A percentile compares a stretch with the other conserved stretches of the same genome.
phyloP scores from a whole-genome alignment of 2,797 vertebrate species.

The Dallia pectoralis region DNA sequence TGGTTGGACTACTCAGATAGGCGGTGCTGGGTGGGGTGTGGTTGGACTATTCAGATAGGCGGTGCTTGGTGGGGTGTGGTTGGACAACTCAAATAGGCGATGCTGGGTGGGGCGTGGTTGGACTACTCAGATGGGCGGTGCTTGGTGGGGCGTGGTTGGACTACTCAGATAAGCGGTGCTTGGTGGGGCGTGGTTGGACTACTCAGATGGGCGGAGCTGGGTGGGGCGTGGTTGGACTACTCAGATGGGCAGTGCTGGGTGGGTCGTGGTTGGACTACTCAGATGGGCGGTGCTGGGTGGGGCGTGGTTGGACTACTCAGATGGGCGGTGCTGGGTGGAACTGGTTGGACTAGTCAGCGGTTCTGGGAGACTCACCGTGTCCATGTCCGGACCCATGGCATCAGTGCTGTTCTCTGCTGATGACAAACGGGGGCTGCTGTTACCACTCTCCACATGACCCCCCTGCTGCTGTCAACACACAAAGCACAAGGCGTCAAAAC shows the following conservation, averaged over 20 bases:
- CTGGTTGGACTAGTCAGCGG: background rate
- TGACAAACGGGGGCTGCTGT: slow-evolving; percentile 49
- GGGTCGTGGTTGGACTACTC: background rate
- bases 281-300: background rate
- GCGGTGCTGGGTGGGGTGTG: background rate
- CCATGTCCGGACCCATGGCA: slow-evolving; percentile 33
- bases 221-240: too few relatives aligned
- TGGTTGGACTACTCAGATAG: too few relatives aligned
- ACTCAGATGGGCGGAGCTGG: background rate
- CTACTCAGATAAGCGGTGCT: background rate
- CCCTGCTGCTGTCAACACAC: background rate
- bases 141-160: too few relatives aligned
- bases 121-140: background rate
- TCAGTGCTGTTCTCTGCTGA: slow-evolving; percentile 46
- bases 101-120: background rate
- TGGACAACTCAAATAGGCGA: background rate
- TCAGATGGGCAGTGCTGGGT: background rate
- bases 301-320: too few relatives aligned
- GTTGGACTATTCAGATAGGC: too few relatives aligned
- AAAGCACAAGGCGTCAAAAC: background rate
- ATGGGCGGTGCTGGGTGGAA: background rate
- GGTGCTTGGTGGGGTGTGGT: too few relatives aligned
- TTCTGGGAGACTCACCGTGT: slow-evolving; percentile 50
- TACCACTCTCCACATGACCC: slow-evolving; percentile 54
- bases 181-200: background rate